These are phyloP conservation scores for Tanytarsus gracilentus DNA, from an alignment of 2,888 invertebrate species.

Conservation along the genomic window DNA sequence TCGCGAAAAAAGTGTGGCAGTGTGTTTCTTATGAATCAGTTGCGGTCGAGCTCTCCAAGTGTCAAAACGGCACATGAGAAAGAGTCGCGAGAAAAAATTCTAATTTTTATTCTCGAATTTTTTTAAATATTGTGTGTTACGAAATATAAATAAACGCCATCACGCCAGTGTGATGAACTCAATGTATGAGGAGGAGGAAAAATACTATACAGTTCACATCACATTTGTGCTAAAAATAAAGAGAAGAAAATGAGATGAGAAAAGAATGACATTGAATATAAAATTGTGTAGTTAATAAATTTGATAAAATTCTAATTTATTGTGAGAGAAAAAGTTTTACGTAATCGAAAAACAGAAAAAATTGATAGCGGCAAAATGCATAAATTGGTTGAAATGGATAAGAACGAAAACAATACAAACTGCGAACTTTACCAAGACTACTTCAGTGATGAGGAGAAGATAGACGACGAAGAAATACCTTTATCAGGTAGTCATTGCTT, in stretches of 20 bases:
- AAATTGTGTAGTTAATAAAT: no score
- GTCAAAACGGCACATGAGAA: not conserved
- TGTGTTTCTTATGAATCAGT: slow-evolving; percentile 4
- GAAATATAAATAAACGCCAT: no score
- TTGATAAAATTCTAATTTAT: not conserved
- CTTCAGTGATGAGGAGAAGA: not conserved
- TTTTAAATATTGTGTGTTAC: not conserved
- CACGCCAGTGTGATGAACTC: no score
- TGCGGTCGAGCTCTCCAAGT: slow-evolving; percentile 18
- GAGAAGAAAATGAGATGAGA: not conserved
- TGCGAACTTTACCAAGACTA: not conserved
- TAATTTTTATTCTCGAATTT: not conserved
- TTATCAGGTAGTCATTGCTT: slow-evolving; percentile 7
- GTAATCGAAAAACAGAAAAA: not conserved
- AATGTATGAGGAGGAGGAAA: not conserved
- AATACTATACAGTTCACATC: slow-evolving; percentile 1
- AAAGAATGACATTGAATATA: slow-evolving; percentile 12
- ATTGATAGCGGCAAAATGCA: slow-evolving; percentile 4
- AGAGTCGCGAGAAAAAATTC: not conserved
- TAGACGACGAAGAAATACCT: slow-evolving; percentile 9
- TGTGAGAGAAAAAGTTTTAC: not conserved
- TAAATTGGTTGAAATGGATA: not conserved
- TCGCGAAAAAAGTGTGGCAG: not conserved
- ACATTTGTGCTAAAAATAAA: slow-evolving; percentile 6
- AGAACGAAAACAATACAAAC: not conserved